Evolutionary conservation across 1,140 invertebrate genomes (phyloP).

Genomic region (Drosophila auraria): DNA sequence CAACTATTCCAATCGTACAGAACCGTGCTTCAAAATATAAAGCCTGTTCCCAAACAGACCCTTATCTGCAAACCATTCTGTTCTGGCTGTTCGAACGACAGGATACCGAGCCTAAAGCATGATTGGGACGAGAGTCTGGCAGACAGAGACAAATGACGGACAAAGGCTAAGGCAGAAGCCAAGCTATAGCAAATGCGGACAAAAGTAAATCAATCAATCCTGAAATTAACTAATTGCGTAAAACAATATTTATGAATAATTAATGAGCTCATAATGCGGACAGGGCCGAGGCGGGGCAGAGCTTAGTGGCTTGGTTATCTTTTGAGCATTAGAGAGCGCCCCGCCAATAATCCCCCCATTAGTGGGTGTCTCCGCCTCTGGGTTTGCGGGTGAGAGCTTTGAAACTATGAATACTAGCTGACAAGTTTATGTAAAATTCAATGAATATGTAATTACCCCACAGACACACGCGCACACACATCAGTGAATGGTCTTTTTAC

Average conservation of each 20-base stretch:
- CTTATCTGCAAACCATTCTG: not conserved
- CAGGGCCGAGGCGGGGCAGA: not conserved
- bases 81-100: not conserved
- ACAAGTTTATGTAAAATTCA: slow-evolving; percentile 21
- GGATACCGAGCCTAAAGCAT: not conserved
- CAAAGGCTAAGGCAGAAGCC: not conserved
- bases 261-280: slow-evolving; percentile 20
- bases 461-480: slow-evolving; percentile 9
- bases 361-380: not conserved
- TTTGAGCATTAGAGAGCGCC: slow-evolving; percentile 4
- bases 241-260: slow-evolving; percentile 25
- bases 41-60: not conserved
- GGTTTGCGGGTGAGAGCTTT: not conserved
- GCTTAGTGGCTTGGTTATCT: slow-evolving; percentile 14
- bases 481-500: slow-evolving; percentile 16
- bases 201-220: slow-evolving; percentile 18
- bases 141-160: not conserved
- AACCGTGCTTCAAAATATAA: not conserved
- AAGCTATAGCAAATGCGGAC: not conserved
- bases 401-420: slow-evolving; percentile 20
- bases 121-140: too few relatives aligned
- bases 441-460: slow-evolving; percentile 24
- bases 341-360: slow-evolving; percentile 13
- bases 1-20: not conserved
- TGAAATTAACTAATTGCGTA: slow-evolving; percentile 25